A percentile compares a stretch with the other conserved stretches of the same genome.
Evolutionary conservation across 1,140 invertebrate species (phyloP).

Genomic region (Eupristina koningsbergeri): DNA sequence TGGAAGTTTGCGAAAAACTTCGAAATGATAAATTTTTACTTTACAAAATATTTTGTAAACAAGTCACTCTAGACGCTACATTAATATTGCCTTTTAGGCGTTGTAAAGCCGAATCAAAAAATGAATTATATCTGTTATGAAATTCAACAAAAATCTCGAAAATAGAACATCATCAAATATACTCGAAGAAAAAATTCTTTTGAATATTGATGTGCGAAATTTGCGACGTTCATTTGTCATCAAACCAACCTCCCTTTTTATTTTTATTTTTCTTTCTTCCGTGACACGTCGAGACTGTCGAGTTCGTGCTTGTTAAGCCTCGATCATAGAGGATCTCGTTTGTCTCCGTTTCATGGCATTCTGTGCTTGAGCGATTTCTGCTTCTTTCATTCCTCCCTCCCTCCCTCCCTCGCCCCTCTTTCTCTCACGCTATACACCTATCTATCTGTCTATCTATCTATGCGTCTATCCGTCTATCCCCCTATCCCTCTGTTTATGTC

Average conservation of each 20-base stretch:
- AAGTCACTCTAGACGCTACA: no score
- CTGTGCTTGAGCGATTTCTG: background rate
- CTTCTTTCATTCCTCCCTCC: background rate
- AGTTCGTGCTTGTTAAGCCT: background rate
- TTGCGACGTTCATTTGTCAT: conserved; percentile 29
- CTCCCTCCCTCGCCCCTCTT: no score
- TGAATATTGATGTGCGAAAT: conserved; percentile 17
- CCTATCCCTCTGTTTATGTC: background rate
- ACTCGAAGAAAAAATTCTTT: background rate
- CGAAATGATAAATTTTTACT: no score
- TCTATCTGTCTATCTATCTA: no score
- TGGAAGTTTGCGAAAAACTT: background rate
- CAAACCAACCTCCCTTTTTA: background rate
- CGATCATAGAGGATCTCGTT: background rate
- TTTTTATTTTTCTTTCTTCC: background rate
- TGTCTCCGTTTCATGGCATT: background rate
- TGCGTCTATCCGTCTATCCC: no score
- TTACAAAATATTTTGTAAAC: no score
- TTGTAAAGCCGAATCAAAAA: no score
- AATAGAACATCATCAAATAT: background rate
- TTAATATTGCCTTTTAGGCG: no score
- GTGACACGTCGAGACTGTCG: background rate
- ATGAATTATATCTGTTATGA: no score
- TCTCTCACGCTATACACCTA: no score
- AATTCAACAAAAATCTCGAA: no score